These are phyloP conservation scores for Macroramphosus scolopax DNA, from an alignment of 2,797 vertebrate genomes.

Conservation along the genomic window DNA sequence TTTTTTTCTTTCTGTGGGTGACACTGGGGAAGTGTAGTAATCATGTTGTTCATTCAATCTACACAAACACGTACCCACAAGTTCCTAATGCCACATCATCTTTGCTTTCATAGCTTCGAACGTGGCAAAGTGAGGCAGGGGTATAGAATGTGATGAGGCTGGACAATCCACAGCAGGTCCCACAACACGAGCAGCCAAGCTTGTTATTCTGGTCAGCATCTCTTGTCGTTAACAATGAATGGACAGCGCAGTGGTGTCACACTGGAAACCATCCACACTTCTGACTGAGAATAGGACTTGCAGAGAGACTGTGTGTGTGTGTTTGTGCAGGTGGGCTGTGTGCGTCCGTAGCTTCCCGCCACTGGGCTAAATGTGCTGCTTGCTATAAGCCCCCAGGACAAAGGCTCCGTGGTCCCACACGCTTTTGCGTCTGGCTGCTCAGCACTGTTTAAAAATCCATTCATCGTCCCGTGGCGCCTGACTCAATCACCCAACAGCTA, in stretches of 20 bases:
- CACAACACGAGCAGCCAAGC: conserved; percentile 52
- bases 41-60: too few species aligned
- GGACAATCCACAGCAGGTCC: conserved; percentile 73
- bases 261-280: conserved; percentile 78
- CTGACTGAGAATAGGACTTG: conserved; percentile 75
- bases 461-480: conserved; percentile 56
- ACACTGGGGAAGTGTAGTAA: too few species aligned
- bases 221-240: conserved; percentile 80
- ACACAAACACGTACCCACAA: too few species aligned
- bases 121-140: conserved; percentile 43
- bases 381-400: conserved; percentile 77
- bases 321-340: conserved; percentile 63
- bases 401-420: conserved; percentile 74
- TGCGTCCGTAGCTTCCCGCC: conserved; percentile 69
- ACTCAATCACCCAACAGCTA: conserved; percentile 40
- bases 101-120: conserved; percentile 40
- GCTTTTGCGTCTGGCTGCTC: conserved; percentile 74
- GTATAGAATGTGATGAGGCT: conserved; percentile 83
- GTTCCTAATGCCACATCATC: conserved; percentile 27
- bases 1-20: too few species aligned
- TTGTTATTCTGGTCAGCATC: conserved; percentile 77
- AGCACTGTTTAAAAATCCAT: conserved; percentile 72
- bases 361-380: conserved; percentile 57
- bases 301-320: conserved; percentile 62
- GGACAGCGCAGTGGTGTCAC: conserved; percentile 67